phyloP scores from a whole-genome alignment of 2,888 invertebrate species.

The Julus scandinavius region DNA sequence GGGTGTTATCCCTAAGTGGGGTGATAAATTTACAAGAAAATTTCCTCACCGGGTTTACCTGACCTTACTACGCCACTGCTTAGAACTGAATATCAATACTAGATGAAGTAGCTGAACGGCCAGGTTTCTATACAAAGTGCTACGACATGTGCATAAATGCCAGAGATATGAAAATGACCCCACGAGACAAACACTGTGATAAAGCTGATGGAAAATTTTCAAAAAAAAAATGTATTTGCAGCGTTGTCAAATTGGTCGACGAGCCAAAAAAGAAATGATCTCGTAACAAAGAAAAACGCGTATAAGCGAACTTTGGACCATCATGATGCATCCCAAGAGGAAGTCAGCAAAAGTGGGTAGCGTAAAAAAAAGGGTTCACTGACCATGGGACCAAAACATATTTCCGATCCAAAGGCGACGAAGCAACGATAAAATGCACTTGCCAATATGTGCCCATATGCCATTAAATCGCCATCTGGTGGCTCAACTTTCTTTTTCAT shows the following conservation, averaged over 20 bases:
- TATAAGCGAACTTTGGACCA: background rate
- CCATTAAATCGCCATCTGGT: background rate
- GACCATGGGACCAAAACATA: slow-evolving; percentile 1
- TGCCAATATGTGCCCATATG: slow-evolving; percentile 7
- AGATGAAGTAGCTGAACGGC: background rate
- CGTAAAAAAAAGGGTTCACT: background rate
- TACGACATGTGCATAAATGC: background rate
- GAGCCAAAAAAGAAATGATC: slow-evolving; percentile 5
- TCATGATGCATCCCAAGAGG: background rate
- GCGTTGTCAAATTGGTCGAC: slow-evolving; percentile 1
- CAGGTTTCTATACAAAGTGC: background rate
- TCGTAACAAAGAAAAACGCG: background rate
- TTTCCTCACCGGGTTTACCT: too few relatives aligned
- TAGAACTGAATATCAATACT: background rate
- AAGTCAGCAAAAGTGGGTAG: background rate
- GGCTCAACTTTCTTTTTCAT: background rate
- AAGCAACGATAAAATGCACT: slow-evolving; percentile 1
- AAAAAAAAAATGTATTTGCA: background rate
- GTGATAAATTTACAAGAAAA: too few relatives aligned
- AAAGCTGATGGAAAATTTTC: slow-evolving; percentile 13
- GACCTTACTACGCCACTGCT: too few relatives aligned
- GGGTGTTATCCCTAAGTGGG: too few relatives aligned
- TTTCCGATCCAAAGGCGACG: background rate
- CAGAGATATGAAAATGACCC: background rate
- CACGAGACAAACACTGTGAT: slow-evolving; percentile 24